Percentiles rank a stretch among this genome's conserved stretches.
phyloP scores from a whole-genome alignment of 2,113 vertebrate genomes.

The Cricetomys ansorgei region DNA sequence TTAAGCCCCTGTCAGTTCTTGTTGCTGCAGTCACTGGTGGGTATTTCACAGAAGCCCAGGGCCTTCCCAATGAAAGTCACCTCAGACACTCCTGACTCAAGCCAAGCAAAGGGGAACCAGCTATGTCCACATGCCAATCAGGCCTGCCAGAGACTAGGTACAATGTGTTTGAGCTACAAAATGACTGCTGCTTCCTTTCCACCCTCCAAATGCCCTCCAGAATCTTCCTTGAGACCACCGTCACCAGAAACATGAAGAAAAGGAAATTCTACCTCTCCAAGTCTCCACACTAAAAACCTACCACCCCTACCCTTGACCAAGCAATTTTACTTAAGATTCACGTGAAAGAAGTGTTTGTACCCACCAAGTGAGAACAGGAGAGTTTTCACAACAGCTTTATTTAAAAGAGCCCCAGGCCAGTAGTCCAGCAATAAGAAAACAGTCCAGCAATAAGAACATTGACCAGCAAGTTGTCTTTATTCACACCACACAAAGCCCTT shows the following conservation, averaged over 20 bases:
- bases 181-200: neutral
- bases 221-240: neutral
- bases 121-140: neutral
- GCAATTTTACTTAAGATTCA: neutral
- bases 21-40: neutral
- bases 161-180: neutral
- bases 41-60: neutral
- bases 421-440: neutral
- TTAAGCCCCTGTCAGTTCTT: neutral
- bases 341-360: neutral
- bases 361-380: neutral
- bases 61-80: neutral
- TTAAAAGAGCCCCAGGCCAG: neutral
- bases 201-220: neutral
- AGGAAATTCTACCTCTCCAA: neutral
- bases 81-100: neutral
- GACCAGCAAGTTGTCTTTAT: neutral
- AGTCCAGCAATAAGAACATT: neutral
- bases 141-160: neutral
- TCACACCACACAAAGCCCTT: neutral
- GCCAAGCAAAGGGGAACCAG: neutral
- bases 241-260: neutral
- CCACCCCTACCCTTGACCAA: neutral
- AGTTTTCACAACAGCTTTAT: no score
- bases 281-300: neutral